A percentile compares a stretch with the other conserved stretches of the same genome.
These are phyloP conservation scores for Enteromius thamalakanensis DNA, from an alignment of 2,797 vertebrate species.

Conservation along the genomic window DNA sequence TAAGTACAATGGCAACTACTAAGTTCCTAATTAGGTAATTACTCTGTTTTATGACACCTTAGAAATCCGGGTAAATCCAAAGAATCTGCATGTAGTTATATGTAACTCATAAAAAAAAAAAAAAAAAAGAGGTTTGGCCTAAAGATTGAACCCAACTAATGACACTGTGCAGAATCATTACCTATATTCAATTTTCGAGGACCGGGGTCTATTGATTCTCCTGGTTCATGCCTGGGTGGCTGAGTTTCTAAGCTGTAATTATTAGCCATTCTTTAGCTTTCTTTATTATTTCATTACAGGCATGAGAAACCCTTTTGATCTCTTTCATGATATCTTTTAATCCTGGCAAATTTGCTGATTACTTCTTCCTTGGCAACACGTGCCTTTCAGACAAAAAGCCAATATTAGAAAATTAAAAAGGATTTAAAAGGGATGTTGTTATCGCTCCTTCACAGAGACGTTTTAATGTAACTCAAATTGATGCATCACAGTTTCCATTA, in stretches of 20 bases:
- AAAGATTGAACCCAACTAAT: background rate
- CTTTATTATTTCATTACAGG: conserved; percentile 64
- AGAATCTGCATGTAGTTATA: background rate
- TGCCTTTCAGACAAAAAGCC: conserved; percentile 60
- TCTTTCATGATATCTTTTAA: conserved; percentile 64
- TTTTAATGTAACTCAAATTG: conserved; percentile 73
- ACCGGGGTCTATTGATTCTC: conserved; percentile 17
- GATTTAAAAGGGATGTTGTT: conserved; percentile 67
- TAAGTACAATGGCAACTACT: too few species aligned
- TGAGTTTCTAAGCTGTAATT: conserved; percentile 48
- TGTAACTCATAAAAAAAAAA: background rate
- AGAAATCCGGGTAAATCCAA: background rate
- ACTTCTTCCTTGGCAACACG: conserved; percentile 62
- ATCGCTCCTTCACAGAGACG: conserved; percentile 65
- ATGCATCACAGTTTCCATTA: conserved; percentile 76
- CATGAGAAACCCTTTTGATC: conserved; percentile 68
- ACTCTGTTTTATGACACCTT: too few species aligned
- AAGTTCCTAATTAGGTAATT: too few species aligned
- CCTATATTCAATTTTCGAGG: conserved; percentile 12
- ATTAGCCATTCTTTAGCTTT: conserved; percentile 57
- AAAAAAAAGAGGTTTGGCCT: background rate
- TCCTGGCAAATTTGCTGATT: conserved; percentile 71
- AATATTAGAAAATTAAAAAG: conserved; percentile 74
- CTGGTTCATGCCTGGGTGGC: background rate
- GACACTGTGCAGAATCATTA: conserved; percentile 1